Base-by-base conservation (phyloP, 2,888 invertebrate genomes). In the Emmelina monodactyla region DNA sequence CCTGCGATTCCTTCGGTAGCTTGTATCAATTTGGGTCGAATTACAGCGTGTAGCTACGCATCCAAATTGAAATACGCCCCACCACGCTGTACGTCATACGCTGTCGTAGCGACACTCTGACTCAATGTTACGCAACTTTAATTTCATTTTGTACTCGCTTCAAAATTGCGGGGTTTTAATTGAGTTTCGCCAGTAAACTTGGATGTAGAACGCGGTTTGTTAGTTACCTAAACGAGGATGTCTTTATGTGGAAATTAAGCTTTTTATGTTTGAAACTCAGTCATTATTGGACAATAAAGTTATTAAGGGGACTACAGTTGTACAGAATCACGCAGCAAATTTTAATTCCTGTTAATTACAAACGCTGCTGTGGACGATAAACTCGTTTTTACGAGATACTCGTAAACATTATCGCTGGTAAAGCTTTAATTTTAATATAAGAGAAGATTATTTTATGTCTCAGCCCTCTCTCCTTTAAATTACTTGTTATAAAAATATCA, bases 341-440 rank as follows among this genome's bases (percentile, higher is more conserved):
- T 68, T 72, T 75, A 69, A 71, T 70, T 65, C 60, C 49, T 55
- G 57, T 71, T 75, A 75, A 73, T 71, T 70, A 62, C 63, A 51
- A 56, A 52, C 58, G 60, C 55, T 61, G 55, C 57, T 57, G 54
- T 50, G 53, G 51, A 48, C 61, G 57, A 63, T 72, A 67, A 72
- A 70, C 29, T 13, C 12, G 2, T 2, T 29, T 13, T 29, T 29
- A 29, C 29, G 25, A 7, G 25, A 25, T 25, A n/a, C 25, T 11
- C 25, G 3, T 4, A 10, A 10, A 25, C 25, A 7, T 7, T 25
- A 25, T 25, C n/a, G 25, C 4, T 10, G 25, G 6, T 25, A 10
- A 4, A 25, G 25, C n/a, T 25, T 25, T 25, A 9, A 25, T 25
- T 25, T 7, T 25, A 25, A 25, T 25, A 4, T 3, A 9, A 9